Base-by-base conservation (phyloP, 2,797 vertebrate genomes). In the Limnodromus scolopaceus region DNA sequence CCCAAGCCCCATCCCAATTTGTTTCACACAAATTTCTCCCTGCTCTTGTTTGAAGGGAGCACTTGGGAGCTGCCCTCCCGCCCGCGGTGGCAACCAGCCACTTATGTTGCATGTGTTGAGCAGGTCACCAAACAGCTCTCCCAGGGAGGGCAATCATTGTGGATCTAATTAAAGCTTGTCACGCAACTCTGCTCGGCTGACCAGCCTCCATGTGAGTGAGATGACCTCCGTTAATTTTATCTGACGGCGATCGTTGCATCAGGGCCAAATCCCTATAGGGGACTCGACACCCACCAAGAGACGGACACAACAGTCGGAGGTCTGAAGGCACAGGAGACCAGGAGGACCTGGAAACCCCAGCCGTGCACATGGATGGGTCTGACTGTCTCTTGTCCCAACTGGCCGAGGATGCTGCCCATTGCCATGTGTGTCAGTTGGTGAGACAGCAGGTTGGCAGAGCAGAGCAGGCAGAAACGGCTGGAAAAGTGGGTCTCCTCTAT, bases 151-250 rank as follows among this genome's bases (percentile, higher is more conserved):
- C 65, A 86, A 91, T 92, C 89, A 28, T 51, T 95, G 65, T 32
- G 23, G 54, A 86, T 68, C 82, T 86, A 96, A 97, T 96, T 95
- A 96, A 91, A 96, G n/a, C 61, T 43, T 57, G 69, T 87, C 95
- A 96, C 1, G 10, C 71, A 78, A 51, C 69, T 86, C 79, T 86
- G 91, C 82, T 83, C 5, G 0, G 76, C 69, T 89, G 82, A 63
- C 76, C 84, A 81, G 57, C 38, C 63, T 71, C 57, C 0, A 6
- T 57, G 61, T 49, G 28, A 78, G 76, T 51, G 69, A 95, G 54
- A 51, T 60, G 87, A 65, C 87, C 82, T 94, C 85, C 1, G 11
- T 24, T 95, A 81, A 96, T 93, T 88, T 87, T 78, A 84, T 91
- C 74, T 81, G 92, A 92, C 91, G 93, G 48, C 0, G 1, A 92